Conservation (phyloP, 2,888 invertebrate genomes). For the Hypomecis atomaria region DNA sequence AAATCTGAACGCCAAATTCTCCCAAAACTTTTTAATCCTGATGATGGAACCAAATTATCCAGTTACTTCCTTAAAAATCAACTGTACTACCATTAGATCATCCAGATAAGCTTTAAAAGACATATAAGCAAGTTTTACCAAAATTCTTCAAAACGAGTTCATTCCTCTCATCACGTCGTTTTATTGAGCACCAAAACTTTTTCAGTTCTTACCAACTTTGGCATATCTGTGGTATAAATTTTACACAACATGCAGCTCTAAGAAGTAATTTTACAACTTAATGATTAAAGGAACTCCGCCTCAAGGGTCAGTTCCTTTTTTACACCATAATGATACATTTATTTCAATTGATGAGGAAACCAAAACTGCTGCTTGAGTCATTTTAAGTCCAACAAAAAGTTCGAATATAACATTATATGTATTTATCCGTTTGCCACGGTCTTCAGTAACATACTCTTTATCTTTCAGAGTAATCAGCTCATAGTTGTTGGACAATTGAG, state of each 20-base stretch:
- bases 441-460: constrained; percentile 6
- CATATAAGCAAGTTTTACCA: not conserved
- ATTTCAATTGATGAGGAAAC: constrained; percentile 30
- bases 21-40: too few relatives aligned
- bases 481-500: not conserved
- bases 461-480: constrained; percentile 11
- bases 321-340: constrained; percentile 34
- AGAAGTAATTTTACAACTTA: constrained; percentile 22
- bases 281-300: constrained; percentile 30
- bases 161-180: not conserved
- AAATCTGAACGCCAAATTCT: too few relatives aligned
- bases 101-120: not conserved
- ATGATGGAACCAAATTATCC: too few relatives aligned
- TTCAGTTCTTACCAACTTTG: not conserved
- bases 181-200: constrained; percentile 2
- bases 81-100: not conserved
- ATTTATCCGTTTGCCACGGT: constrained; percentile 29
- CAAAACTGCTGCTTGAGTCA: constrained; percentile 31
- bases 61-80: not conserved
- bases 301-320: constrained; percentile 32
- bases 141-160: constrained; percentile 4
- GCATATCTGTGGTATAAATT: not conserved
- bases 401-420: constrained; percentile 14
- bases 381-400: constrained; percentile 23
- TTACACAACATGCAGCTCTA: constrained; percentile 16